Evolutionary conservation across 1,140 invertebrate genomes (phyloP), one percentile per base, ranked within the genome.

Genomic region (Meloidogyne floridensis): DNA sequence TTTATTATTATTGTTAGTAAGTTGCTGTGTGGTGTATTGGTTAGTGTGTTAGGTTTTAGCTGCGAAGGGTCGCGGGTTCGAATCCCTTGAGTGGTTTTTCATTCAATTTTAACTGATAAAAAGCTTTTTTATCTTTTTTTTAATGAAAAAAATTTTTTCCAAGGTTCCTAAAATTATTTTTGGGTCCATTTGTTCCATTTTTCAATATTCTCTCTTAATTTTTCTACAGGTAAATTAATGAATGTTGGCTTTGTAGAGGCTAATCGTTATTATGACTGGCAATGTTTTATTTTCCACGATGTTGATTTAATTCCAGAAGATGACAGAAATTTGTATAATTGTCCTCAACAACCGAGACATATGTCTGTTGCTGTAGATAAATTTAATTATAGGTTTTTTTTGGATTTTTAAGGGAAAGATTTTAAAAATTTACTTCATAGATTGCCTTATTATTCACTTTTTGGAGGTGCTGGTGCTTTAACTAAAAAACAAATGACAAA

Each of bases 281-380:
- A 95, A 43, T 98, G 97, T 89, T 93, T 97, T 73, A 93, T 98
- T 75, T 94, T 98, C 87, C 96, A 98, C 91, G 96, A 98, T 90
- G 94, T 98, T 70, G 96, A 98, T 91, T 90, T 98, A 7, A 92
- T 98, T 80, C 96, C 96, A 11, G 92, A 97, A 84, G 95, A 95
- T 91, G 93, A 93, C 79, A 93, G 94, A 3, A 97, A 98, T 91
- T 92, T 97, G 73, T 98, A 98, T 91, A 94, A 94, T 15, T 98
- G 97, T 90, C 94, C 95, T 2, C 92, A 93, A 83, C 94, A 95
- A 88, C 96, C 96, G 11, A 59, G 88, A 7, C 88, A 90, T 90
- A 95, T 98, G 94, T 96, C 95, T 54, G 95, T 95, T 0, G 95
- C 95, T 11, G 93, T 98, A 54, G 94, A 98, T 91, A 95, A 94